Percentiles rank a stretch among this genome's conserved stretches.
phyloP scores from a whole-genome alignment of 1,140 invertebrate genomes.

The Akabosia matsudoensis region DNA sequence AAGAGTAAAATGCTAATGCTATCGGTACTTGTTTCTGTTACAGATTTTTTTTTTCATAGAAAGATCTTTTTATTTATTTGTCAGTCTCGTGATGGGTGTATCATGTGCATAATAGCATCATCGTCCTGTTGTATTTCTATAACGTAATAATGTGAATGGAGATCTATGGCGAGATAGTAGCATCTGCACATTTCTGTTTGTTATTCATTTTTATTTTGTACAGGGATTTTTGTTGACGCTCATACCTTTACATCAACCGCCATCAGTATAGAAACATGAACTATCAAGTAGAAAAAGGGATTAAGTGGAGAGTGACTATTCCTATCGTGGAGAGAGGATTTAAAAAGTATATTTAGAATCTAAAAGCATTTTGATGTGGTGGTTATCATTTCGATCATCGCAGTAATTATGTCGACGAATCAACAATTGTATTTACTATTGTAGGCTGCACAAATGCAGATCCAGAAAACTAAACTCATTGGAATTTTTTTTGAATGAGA shows the following conservation, averaged over 20 bases:
- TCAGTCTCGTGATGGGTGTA: no score
- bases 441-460: neutral
- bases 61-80: no score
- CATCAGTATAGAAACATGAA: no score
- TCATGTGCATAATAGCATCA: no score
- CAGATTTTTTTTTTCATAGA: neutral
- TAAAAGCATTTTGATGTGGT: constrained; percentile 23
- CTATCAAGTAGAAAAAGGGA: no score
- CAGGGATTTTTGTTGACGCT: no score
- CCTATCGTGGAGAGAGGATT: neutral
- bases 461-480: no score
- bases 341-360: constrained; percentile 11
- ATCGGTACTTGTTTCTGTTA: neutral
- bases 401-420: neutral
- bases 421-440: neutral
- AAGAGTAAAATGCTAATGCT: neutral
- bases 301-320: no score
- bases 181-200: neutral
- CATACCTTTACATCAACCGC: no score
- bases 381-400: neutral
- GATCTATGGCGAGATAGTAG: neutral
- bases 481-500: no score
- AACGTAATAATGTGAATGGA: neutral
- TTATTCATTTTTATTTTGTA: neutral
- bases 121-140: neutral